Evolutionary conservation across 2,888 invertebrate species (phyloP).

Genomic region (Cerastoderma edule): DNA sequence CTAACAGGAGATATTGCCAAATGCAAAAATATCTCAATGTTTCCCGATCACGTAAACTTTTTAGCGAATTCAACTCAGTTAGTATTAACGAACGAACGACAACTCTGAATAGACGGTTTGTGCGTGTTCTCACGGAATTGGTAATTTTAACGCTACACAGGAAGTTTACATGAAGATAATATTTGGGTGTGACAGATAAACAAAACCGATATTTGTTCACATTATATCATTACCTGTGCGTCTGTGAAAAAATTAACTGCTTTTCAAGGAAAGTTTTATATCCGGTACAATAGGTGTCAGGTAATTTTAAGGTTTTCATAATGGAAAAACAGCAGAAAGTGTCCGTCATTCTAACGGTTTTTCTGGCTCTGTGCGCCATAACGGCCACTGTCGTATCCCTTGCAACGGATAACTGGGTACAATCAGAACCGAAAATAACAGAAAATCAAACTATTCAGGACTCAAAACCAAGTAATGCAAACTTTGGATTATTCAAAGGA

Average conservation of each 20-base stretch:
- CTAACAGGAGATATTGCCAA: too few species aligned
- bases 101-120: too few species aligned
- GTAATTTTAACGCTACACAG: background rate
- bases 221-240: background rate
- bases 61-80: too few species aligned
- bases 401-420: constrained; percentile 93
- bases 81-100: too few species aligned
- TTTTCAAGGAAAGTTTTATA: background rate
- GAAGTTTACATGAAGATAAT: constrained; percentile 20
- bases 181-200: constrained; percentile 25
- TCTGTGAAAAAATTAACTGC: too few species aligned
- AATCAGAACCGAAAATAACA: constrained; percentile 88
- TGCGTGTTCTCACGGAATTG: background rate
- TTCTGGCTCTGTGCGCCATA: constrained; percentile 90
- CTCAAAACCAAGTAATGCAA: constrained; percentile 60
- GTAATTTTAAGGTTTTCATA: background rate
- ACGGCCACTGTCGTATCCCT: constrained; percentile 92
- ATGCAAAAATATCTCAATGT: too few species aligned
- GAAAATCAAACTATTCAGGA: constrained; percentile 76
- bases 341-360: constrained; percentile 92
- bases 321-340: constrained; percentile 90
- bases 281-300: background rate
- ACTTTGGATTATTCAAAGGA: constrained; percentile 94
- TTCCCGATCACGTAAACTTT: too few species aligned
- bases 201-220: background rate